These are phyloP conservation scores for Phenganax stokvisi DNA, from an alignment of 92 coral and sea anemone genomes.

Conservation along the genomic window DNA sequence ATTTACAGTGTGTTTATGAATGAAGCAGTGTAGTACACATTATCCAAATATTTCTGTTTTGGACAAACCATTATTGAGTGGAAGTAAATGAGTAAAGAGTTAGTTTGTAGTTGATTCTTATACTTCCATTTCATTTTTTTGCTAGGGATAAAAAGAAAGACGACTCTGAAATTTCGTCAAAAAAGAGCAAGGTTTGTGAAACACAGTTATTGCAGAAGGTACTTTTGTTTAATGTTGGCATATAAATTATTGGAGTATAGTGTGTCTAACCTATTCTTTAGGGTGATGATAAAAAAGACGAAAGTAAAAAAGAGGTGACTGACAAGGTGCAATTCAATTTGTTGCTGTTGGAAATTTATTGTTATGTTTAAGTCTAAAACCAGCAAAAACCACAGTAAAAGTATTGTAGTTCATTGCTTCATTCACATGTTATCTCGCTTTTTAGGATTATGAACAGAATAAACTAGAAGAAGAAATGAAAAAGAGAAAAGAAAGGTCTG, in stretches of 20 bases:
- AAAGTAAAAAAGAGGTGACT: conserved; percentile 17
- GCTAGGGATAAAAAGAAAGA: conserved; percentile 8
- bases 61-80: too few species aligned
- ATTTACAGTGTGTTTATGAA: too few species aligned
- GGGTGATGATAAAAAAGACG: conserved; percentile 32
- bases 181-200: conserved; percentile 2
- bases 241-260: background rate
- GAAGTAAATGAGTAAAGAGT: too few species aligned
- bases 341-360: too few species aligned
- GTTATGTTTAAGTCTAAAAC: background rate
- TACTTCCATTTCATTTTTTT: background rate
- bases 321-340: conserved; percentile 12
- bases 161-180: conserved; percentile 2
- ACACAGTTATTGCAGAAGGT: background rate
- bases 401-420: background rate
- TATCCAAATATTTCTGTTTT: too few species aligned
- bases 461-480: conserved; percentile 87
- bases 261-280: background rate
- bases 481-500: conserved; percentile 88
- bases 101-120: background rate
- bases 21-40: too few species aligned
- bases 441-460: conserved; percentile 73
- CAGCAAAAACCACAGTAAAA: background rate
- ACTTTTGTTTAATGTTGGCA: background rate
- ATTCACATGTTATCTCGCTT: conserved; percentile 1